Evolutionary conservation across 2,888 invertebrate genomes (phyloP).

Genomic region (Melanostoma scalare): DNA sequence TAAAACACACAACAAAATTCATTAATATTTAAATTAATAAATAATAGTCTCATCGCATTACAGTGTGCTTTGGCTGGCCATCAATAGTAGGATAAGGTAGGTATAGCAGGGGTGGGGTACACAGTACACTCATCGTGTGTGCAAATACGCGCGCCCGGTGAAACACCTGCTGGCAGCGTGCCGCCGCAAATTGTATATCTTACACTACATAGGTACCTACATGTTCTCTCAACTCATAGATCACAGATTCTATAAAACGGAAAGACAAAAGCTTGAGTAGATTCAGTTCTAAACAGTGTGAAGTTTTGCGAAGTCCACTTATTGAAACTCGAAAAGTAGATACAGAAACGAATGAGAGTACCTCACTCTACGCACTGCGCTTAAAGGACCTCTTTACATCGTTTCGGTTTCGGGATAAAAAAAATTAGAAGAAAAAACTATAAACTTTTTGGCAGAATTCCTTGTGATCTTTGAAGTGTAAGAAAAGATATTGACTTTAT

Average conservation of each 20-base stretch:
- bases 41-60: constrained; percentile 32
- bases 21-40: constrained; percentile 53
- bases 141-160: constrained; percentile 15
- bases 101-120: neutral
- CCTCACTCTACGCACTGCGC: neutral
- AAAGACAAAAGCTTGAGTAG: constrained; percentile 56
- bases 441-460: no score
- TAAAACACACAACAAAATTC: constrained; percentile 25
- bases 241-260: constrained; percentile 60
- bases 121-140: constrained; percentile 6
- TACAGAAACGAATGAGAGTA: neutral
- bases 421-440: no score
- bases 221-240: constrained; percentile 26
- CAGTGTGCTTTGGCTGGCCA: neutral
- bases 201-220: constrained; percentile 2
- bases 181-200: constrained; percentile 7
- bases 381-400: neutral
- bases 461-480: no score
- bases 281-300: constrained; percentile 61
- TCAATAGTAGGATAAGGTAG: neutral
- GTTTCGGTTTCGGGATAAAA: neutral
- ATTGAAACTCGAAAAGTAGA: constrained; percentile 4
- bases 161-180: constrained; percentile 38
- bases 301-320: constrained; percentile 53
- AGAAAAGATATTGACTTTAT: no score